Percentiles rank a stretch among this genome's conserved stretches.
Conservation (phyloP, 2,113 vertebrate species). For the Climacteris rufus region DNA sequence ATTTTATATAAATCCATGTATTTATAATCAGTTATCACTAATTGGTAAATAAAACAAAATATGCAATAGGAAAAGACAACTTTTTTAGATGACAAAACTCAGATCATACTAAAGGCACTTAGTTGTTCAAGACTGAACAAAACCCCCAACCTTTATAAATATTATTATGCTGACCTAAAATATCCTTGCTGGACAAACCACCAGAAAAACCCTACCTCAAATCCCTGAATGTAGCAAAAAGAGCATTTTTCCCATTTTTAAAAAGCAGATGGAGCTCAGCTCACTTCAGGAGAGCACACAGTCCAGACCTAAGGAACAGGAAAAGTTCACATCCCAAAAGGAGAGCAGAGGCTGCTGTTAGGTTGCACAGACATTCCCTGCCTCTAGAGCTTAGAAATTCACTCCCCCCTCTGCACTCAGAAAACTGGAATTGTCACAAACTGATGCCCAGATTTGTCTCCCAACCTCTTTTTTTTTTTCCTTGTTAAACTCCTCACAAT, state of each 20-base stretch:
- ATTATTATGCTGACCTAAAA: neutral
- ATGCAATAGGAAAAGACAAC: neutral
- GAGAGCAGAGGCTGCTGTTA: neutral
- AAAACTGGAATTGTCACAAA: neutral
- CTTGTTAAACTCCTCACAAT: neutral
- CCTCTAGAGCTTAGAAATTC: neutral
- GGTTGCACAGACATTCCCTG: neutral
- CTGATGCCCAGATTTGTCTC: slow-evolving; percentile 14
- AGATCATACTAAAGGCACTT: neutral
- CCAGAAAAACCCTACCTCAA: neutral
- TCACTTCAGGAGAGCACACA: neutral
- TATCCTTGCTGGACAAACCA: neutral
- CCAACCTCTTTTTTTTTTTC: neutral
- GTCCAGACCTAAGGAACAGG: neutral
- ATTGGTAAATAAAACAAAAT: neutral
- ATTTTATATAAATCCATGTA: neutral
- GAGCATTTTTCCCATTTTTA: neutral
- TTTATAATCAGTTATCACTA: neutral
- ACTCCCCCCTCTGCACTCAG: neutral
- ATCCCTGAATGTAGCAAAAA: neutral
- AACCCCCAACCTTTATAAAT: neutral
- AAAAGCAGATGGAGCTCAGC: neutral
- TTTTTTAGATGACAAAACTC: neutral
- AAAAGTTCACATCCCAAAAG: neutral
- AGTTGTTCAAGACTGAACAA: neutral